A percentile compares a stretch with the other conserved stretches of the same genome.
phyloP scores from a whole-genome alignment of 2,797 vertebrate genomes.

The Fistularia commersonii region DNA sequence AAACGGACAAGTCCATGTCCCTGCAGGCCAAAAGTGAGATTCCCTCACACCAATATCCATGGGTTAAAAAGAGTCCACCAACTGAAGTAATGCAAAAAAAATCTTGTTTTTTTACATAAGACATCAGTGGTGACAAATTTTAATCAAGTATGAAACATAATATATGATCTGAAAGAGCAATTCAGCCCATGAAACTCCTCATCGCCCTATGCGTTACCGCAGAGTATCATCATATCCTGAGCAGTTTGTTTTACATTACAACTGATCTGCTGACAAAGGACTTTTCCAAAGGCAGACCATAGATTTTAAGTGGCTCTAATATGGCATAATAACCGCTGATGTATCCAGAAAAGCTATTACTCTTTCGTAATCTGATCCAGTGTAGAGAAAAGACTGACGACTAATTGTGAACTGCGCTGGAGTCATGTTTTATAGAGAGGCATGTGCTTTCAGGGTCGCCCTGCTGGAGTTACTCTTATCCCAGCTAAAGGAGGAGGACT shows the following conservation, averaged over 20 bases:
- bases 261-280: not conserved
- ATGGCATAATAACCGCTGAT: not conserved
- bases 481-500: constrained; percentile 68
- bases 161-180: no score
- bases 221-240: no score
- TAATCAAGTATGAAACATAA: no score
- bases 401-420: not conserved
- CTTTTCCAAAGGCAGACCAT: not conserved
- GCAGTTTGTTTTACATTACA: not conserved
- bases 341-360: not conserved
- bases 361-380: not conserved
- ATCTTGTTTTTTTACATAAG: no score
- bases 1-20: no score
- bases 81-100: no score
- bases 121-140: no score
- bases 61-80: no score
- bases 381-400: not conserved
- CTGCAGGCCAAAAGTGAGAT: no score
- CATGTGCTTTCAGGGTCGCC: constrained; percentile 72
- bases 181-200: no score
- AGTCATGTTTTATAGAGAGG: constrained; percentile 1
- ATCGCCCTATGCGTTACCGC: no score
- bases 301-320: not conserved
- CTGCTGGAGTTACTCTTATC: constrained; percentile 83
- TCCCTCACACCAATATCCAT: no score